Percentiles rank a stretch among this genome's conserved stretches.
These are phyloP conservation scores for Herpetotheres cachinnans DNA, from an alignment of 2,113 vertebrate species.

Conservation along the genomic window DNA sequence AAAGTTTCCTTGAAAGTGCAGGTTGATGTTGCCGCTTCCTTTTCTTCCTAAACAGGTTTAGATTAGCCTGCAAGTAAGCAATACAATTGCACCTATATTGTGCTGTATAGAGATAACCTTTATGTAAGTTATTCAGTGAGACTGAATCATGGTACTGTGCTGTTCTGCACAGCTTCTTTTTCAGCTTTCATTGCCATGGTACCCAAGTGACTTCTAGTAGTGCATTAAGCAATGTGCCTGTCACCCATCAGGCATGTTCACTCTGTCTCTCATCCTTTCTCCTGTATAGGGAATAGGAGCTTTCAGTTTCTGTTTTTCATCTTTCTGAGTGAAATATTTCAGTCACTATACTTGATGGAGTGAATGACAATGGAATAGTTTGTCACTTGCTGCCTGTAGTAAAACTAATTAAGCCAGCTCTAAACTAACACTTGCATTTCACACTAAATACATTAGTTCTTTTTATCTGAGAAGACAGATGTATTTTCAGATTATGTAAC, in stretches of 20 bases:
- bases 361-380: background rate
- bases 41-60: background rate
- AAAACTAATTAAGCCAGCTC: background rate
- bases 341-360: background rate
- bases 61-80: background rate
- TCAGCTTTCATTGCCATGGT: constrained; percentile 11
- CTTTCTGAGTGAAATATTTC: background rate
- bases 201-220: constrained; percentile 2
- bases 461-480: background rate
- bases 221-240: background rate
- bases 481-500: background rate
- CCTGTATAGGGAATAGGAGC: background rate
- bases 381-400: background rate
- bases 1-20: background rate
- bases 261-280: background rate
- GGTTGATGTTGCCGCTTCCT: background rate
- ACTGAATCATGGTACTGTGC: background rate
- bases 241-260: background rate
- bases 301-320: background rate
- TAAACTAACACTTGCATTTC: background rate
- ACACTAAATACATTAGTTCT: background rate
- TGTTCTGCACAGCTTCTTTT: background rate
- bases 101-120: background rate
- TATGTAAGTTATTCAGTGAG: background rate
- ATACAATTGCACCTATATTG: background rate